Percentiles rank a stretch among this genome's conserved stretches.
Evolutionary conservation across 2,888 invertebrate genomes (phyloP).

Genomic region (Disparrhopalites patrizii): DNA sequence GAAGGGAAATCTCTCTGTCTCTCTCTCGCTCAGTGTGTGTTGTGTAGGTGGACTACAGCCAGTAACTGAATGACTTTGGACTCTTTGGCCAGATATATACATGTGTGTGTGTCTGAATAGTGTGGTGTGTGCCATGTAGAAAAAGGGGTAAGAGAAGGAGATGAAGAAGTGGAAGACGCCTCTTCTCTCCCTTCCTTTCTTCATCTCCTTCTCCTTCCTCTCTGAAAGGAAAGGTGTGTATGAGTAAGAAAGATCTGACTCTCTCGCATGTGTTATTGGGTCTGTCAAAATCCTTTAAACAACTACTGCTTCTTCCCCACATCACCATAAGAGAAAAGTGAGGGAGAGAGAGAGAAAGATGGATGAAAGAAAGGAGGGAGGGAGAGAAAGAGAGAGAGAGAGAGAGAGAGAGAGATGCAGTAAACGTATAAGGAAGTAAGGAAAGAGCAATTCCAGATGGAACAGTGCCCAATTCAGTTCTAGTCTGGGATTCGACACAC

Average conservation of each 20-base stretch:
- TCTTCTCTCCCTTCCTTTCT: conserved; percentile 5
- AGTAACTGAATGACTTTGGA: neutral
- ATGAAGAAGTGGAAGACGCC: neutral
- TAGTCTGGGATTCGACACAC: conserved; percentile 18
- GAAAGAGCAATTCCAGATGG: conserved; percentile 26
- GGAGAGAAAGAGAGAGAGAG: neutral
- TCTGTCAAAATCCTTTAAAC: too few relatives aligned
- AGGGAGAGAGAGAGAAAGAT: neutral
- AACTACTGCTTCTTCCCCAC: too few relatives aligned
- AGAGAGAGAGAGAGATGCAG: neutral
- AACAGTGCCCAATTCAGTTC: conserved; percentile 23
- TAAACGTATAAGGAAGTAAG: conserved; percentile 23
- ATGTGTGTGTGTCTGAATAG: neutral
- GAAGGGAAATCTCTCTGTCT: neutral
- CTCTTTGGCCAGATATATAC: neutral
- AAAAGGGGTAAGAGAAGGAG: neutral
- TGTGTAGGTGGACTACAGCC: neutral
- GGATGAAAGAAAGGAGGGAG: neutral
- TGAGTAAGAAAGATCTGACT: conserved; percentile 4
- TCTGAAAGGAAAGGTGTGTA: neutral
- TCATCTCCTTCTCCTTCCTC: neutral
- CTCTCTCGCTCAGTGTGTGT: neutral
- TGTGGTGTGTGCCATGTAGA: conserved; percentile 11
- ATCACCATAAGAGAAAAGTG: neutral
- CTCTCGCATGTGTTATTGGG: neutral